Percentiles rank a stretch among this genome's conserved stretches.
Evolutionary conservation across 2,888 invertebrate species (phyloP).

Genomic region (Globia sparganii): DNA sequence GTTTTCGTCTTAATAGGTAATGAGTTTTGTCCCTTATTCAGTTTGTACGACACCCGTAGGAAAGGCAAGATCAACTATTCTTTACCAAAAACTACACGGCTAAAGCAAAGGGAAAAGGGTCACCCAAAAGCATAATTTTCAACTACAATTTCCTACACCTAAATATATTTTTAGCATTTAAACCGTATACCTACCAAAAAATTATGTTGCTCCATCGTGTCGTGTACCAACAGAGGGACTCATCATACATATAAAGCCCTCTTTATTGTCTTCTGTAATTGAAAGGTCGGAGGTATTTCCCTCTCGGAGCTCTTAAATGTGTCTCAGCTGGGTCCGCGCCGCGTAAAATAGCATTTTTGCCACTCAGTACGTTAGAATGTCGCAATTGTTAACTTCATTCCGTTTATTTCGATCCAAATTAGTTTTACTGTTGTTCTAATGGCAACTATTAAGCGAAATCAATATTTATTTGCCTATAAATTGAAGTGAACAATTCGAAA

Average conservation of each 20-base stretch:
- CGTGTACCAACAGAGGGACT: constrained; percentile 67
- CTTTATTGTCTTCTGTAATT: constrained; percentile 88
- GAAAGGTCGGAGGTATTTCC: constrained; percentile 85
- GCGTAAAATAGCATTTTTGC: constrained; percentile 80
- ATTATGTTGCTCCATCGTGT: constrained; percentile 67
- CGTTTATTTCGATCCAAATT: constrained; percentile 57
- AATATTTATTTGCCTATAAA: constrained; percentile 58
- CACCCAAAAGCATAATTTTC: constrained; percentile 15
- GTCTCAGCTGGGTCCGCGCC: constrained; percentile 79
- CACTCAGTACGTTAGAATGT: constrained; percentile 74
- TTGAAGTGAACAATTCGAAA: constrained; percentile 43
- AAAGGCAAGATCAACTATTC: not conserved
- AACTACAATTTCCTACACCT: constrained; percentile 5
- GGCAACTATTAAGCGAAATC: constrained; percentile 54
- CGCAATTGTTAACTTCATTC: constrained; percentile 68
- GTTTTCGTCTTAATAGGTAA: not conserved
- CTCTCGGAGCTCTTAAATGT: constrained; percentile 81
- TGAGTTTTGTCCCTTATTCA: not conserved
- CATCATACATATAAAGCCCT: constrained; percentile 81
- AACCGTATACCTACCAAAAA: constrained; percentile 49
- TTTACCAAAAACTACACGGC: not conserved
- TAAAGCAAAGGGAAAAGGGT: not conserved
- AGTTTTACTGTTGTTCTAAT: constrained; percentile 59
- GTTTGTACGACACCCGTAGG: not conserved
- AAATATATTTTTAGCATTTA: constrained; percentile 34